These are phyloP conservation scores for Papilio machaon DNA, from an alignment of 1,140 invertebrate species.

Conservation along the genomic window DNA sequence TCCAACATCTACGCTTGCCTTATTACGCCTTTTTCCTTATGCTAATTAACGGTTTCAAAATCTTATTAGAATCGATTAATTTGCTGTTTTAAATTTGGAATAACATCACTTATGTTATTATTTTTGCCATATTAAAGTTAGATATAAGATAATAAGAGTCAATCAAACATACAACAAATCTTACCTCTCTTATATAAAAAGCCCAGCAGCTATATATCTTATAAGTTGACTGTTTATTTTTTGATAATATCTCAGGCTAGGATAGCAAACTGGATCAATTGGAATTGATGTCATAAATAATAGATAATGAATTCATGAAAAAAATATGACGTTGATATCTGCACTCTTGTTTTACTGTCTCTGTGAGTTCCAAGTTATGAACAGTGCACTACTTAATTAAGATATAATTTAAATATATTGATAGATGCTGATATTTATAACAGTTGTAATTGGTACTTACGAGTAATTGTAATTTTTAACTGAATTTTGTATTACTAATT, in stretches of 20 bases:
- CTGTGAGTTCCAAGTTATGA: slow-evolving; percentile 1
- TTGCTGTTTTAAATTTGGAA: neutral
- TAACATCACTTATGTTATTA: neutral
- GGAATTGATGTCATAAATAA: slow-evolving; percentile 3
- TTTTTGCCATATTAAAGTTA: neutral
- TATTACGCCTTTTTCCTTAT: no score
- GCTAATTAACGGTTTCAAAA: no score
- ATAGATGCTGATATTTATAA: no score
- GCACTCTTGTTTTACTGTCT: neutral
- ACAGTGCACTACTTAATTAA: neutral
- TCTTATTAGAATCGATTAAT: neutral
- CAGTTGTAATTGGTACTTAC: no score
- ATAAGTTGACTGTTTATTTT: neutral
- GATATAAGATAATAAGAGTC: neutral
- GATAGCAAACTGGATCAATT: slow-evolving; percentile 11
- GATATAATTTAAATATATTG: no score
- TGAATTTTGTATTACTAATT: neutral
- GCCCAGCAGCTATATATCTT: neutral
- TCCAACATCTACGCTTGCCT: no score
- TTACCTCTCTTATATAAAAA: no score
- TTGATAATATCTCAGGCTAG: neutral
- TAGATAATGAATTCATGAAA: slow-evolving; percentile 19
- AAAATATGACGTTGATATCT: slow-evolving; percentile 17
- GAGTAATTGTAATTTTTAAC: neutral
- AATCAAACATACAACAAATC: no score